Evolutionary conservation across 2,797 vertebrate genomes (phyloP).

Genomic region (Hylomyscus alleni): DNA sequence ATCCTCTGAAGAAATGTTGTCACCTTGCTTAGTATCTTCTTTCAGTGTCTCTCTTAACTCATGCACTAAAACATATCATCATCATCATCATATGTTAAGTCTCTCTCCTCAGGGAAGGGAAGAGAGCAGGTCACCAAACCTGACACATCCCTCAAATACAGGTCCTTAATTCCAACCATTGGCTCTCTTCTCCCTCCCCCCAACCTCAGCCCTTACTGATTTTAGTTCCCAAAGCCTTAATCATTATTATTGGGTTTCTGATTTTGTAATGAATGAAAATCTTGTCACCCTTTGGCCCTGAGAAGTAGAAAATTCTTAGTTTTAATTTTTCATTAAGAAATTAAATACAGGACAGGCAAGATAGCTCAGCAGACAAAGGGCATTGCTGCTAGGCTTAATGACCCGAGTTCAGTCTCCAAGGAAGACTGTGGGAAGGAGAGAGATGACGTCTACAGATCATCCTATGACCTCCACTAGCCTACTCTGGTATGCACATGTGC

Average conservation of each 20-base stretch:
- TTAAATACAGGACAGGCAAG: conserved; percentile 33
- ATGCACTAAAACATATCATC: conserved; percentile 30
- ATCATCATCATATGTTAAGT: not conserved
- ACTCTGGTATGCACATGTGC: too few species aligned
- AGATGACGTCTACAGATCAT: too few species aligned
- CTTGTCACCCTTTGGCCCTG: not conserved
- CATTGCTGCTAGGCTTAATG: not conserved
- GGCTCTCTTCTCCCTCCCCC: not conserved
- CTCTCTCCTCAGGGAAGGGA: conserved; percentile 35
- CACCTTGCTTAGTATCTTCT: not conserved
- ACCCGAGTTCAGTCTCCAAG: not conserved
- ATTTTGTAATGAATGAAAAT: conserved; percentile 56
- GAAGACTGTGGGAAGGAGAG: not conserved
- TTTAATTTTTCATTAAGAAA: conserved; percentile 71
- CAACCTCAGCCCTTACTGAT: not conserved
- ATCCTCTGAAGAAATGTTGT: conserved; percentile 14
- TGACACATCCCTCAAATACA: not conserved
- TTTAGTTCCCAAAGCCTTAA: conserved; percentile 56
- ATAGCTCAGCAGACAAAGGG: not conserved
- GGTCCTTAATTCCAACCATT: not conserved
- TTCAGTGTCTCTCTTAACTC: conserved; percentile 31
- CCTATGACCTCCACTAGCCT: not conserved
- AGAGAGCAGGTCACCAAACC: not conserved
- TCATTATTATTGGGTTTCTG: conserved; percentile 49
- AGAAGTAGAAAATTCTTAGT: conserved; percentile 56